Evolutionary conservation across 1,140 invertebrate genomes (phyloP).

Genomic region (Coenobita brevimanus): DNA sequence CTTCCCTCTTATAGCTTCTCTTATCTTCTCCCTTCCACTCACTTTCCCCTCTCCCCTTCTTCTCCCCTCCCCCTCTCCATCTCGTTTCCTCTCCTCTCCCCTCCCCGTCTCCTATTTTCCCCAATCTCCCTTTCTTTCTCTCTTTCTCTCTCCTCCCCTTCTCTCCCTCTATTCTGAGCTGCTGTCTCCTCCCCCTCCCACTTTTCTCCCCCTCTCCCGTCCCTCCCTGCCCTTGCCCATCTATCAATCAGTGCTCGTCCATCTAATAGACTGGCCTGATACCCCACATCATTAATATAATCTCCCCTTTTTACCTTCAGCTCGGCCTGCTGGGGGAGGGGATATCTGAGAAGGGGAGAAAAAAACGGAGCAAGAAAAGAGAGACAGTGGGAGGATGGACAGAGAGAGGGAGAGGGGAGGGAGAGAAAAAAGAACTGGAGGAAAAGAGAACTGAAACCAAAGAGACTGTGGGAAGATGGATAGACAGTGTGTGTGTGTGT

Average conservation of each 20-base stretch:
- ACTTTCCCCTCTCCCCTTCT: background rate
- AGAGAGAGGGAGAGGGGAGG: too few species aligned
- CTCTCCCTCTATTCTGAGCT: background rate
- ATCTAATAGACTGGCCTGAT: background rate
- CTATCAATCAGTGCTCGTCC: background rate
- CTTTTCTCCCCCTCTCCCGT: background rate
- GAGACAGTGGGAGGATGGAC: too few species aligned
- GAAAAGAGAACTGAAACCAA: too few species aligned
- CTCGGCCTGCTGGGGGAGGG: background rate
- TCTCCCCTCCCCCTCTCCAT: background rate
- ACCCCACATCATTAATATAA: conserved; percentile 16
- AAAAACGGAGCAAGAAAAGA: conserved; percentile 2
- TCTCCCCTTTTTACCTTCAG: background rate
- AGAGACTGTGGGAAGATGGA: too few species aligned
- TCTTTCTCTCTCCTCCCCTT: background rate
- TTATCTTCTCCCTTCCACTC: background rate
- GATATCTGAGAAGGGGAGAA: background rate
- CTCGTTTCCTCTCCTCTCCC: background rate
- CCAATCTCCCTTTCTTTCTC: background rate
- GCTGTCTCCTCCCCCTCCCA: background rate
- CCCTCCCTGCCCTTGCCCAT: background rate
- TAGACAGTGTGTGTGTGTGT: too few species aligned
- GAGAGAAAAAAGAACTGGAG: too few species aligned
- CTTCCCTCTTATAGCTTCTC: background rate
- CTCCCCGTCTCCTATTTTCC: background rate